Evolutionary conservation across 2,888 invertebrate genomes (phyloP).

Genomic region (Drosophila algonquin): DNA sequence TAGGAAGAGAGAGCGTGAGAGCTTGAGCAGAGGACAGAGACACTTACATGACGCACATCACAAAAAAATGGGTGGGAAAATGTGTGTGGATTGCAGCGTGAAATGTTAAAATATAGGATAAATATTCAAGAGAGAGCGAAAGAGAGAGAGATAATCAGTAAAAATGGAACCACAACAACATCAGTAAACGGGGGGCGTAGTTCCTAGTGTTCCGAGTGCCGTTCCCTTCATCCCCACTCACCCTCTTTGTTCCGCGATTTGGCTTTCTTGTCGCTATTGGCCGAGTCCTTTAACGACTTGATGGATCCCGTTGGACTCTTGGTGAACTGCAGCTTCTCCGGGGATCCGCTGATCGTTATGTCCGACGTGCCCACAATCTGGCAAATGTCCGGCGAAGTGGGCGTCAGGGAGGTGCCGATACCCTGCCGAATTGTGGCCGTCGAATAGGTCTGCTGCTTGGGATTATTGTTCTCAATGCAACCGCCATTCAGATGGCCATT

Average conservation of each 20-base stretch:
- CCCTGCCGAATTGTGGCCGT: conserved; percentile 83
- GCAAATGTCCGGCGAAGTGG: conserved; percentile 81
- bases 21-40: conserved; percentile 3
- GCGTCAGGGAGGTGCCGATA: conserved; percentile 82
- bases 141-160: conserved; percentile 8
- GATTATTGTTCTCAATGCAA: conserved; percentile 57
- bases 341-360: conserved; percentile 73
- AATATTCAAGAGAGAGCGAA: background rate
- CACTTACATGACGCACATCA: conserved; percentile 35
- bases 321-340: conserved; percentile 83
- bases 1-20: background rate
- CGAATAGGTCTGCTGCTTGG: conserved; percentile 80
- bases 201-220: background rate
- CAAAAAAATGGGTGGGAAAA: background rate
- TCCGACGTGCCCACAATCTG: conserved; percentile 81
- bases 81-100: conserved; percentile 29
- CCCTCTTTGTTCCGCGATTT: conserved; percentile 84
- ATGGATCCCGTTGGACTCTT: conserved; percentile 86
- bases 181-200: background rate
- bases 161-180: background rate
- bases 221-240: conserved; percentile 52
- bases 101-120: conserved; percentile 1
- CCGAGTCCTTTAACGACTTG: conserved; percentile 85
- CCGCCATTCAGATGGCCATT: conserved; percentile 41
- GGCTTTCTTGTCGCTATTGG: conserved; percentile 82